Conservation (phyloP, 2,888 invertebrate genomes). For the Neoitamus cyanurus region DNA sequence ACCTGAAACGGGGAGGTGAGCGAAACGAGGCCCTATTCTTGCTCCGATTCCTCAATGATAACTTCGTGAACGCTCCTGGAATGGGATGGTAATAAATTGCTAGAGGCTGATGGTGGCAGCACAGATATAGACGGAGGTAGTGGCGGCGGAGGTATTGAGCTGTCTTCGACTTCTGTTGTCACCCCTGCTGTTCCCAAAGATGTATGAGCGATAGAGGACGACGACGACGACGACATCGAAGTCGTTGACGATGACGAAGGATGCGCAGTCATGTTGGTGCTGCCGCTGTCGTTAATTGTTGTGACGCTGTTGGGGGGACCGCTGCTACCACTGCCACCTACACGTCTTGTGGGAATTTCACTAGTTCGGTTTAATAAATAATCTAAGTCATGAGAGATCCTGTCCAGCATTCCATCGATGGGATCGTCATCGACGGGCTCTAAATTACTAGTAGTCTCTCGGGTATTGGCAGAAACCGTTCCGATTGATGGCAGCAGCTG, state of each 20-base stretch:
- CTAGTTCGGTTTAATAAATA: constrained; percentile 77
- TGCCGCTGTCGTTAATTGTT: neutral
- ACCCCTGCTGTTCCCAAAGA: neutral
- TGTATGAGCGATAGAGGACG: neutral
- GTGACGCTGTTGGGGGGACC: neutral
- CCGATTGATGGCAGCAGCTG: constrained; percentile 24
- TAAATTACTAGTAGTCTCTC: constrained; percentile 29
- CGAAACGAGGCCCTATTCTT: constrained; percentile 53
- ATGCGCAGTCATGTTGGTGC: neutral
- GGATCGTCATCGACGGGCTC: constrained; percentile 54
- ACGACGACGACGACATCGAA: neutral
- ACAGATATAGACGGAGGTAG: constrained; percentile 42
- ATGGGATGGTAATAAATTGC: constrained; percentile 38
- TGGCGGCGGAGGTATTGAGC: constrained; percentile 40
- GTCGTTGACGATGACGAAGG: neutral
- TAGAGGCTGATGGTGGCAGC: constrained; percentile 38
- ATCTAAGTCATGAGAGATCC: constrained; percentile 85
- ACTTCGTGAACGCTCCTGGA: constrained; percentile 57
- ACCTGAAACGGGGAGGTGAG: neutral
- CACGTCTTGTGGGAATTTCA: constrained; percentile 33
- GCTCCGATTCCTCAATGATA: constrained; percentile 58
- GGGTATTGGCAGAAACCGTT: constrained; percentile 32
- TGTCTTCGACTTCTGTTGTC: constrained; percentile 45
- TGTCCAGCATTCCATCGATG: constrained; percentile 77
- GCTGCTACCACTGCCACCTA: neutral